These are phyloP conservation scores for Coturnix japonica DNA, from an alignment of 2,113 vertebrate genomes.

Conservation along the genomic window DNA sequence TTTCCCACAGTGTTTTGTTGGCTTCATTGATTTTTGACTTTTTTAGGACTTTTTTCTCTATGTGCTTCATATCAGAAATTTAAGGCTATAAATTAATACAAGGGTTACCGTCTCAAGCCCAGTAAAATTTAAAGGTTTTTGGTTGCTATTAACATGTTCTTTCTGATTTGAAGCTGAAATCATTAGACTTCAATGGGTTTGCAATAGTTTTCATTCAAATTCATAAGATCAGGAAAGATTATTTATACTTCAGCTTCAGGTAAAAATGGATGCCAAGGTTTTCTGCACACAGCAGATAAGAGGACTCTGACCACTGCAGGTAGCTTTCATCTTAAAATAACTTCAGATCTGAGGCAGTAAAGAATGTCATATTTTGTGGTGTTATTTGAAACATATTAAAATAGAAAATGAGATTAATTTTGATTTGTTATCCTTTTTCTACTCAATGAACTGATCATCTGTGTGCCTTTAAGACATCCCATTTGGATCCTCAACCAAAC, in stretches of 20 bases:
- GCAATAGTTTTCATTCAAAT: not conserved
- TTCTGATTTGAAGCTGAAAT: not conserved
- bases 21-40: not conserved
- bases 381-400: conserved; percentile 5
- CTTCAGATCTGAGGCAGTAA: not conserved
- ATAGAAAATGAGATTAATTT: conserved; percentile 1
- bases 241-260: not conserved
- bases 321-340: conserved; percentile 40
- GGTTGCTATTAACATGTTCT: not conserved
- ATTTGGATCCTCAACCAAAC: not conserved
- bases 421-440: not conserved
- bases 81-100: not conserved
- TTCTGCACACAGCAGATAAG: not conserved
- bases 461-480: not conserved
- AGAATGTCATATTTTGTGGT: conserved; percentile 8
- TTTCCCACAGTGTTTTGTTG: not conserved
- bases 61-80: not conserved
- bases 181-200: not conserved
- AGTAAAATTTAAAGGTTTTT: not conserved
- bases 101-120: not conserved
- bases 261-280: not conserved
- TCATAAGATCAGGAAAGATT: not conserved
- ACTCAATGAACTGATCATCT: not conserved
- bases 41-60: not conserved
- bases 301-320: not conserved